phyloP scores from a whole-genome alignment of 2,888 invertebrate species.

The Kryphioiulus occultus region DNA sequence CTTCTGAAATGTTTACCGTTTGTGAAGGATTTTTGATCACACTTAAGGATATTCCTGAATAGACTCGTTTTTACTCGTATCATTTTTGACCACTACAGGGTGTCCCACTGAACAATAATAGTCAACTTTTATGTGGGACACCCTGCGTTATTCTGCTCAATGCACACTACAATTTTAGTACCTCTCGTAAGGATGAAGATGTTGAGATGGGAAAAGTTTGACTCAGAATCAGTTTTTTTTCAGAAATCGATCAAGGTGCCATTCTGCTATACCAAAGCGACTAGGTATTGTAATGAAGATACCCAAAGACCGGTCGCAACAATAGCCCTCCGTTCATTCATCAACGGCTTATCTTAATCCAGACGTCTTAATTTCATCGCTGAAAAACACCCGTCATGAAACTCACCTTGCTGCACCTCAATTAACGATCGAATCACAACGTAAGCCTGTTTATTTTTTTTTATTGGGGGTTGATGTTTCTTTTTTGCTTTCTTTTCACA shows the following conservation, averaged over 20 bases:
- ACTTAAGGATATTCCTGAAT: too few relatives aligned
- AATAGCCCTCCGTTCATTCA: background rate
- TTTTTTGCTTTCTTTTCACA: background rate
- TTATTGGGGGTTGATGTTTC: too few relatives aligned
- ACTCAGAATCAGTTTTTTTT: background rate
- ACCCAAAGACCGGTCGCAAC: background rate
- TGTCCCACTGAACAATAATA: too few relatives aligned
- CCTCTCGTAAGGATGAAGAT: background rate
- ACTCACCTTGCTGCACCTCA: conserved; percentile 9
- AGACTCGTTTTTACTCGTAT: too few relatives aligned
- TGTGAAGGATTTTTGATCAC: too few relatives aligned
- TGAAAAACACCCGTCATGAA: background rate
- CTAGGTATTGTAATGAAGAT: background rate
- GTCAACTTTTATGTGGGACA: too few relatives aligned
- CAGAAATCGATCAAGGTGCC: background rate
- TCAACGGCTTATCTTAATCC: conserved; percentile 17
- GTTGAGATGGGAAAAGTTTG: background rate
- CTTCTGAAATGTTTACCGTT: too few relatives aligned
- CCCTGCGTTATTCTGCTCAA: too few relatives aligned
- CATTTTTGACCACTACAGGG: too few relatives aligned
- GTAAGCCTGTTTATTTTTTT: background rate
- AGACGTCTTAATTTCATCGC: background rate
- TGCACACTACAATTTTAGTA: too few relatives aligned
- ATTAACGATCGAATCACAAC: background rate
- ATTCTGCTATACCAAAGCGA: background rate